Evolutionary conservation across 1,140 invertebrate genomes (phyloP), one percentile per base, ranked within the genome.

Genomic region (Orussus abietinus): DNA sequence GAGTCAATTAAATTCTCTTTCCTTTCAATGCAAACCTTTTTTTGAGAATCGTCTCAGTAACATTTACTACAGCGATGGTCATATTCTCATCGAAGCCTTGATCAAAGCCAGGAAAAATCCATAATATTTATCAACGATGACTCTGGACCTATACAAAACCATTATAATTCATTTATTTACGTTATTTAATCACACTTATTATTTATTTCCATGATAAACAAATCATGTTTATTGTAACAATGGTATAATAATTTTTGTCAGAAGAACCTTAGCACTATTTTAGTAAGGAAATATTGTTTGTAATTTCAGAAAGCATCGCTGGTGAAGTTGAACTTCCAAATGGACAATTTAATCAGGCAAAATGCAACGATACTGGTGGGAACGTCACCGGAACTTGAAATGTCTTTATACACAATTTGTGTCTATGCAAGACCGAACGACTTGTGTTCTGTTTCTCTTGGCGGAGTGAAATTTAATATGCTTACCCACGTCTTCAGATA

Each of bases 321-420:
- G 3, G 25, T 91, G 21, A 91, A 90, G 65, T 58, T 85, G n/a
- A 83, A 85, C 41, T 90, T 90, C 51, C 77, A 77, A 36, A 88
- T 90, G 73, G 78, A 84, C 57, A 80, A 79, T 2, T 63, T 80
- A 5, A 74, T 81, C 34, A 92, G 92, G 65, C 82, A 83, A 2
- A 84, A 88, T 2, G 82, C 83, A 32, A 80, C 81, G 1, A 80
- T 94, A 74, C 90, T 95, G 51, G 78, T 95, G 41, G 92, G 92
- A 10, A 93, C 90, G 5, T 86, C 88, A 47, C 93, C 92, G 0
- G 93, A 96, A 72, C 77, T 96, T 52, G 92, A 96, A 73, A 81
- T 96, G 65, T 85, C 91, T 12, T 69, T 93, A 1, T 96, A 94
- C 57, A 92, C 91, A 0, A 77, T 92, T 14, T 93, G 90, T 57